Conservation (phyloP, 2,797 vertebrate species). For the Crax fasciolata region DNA sequence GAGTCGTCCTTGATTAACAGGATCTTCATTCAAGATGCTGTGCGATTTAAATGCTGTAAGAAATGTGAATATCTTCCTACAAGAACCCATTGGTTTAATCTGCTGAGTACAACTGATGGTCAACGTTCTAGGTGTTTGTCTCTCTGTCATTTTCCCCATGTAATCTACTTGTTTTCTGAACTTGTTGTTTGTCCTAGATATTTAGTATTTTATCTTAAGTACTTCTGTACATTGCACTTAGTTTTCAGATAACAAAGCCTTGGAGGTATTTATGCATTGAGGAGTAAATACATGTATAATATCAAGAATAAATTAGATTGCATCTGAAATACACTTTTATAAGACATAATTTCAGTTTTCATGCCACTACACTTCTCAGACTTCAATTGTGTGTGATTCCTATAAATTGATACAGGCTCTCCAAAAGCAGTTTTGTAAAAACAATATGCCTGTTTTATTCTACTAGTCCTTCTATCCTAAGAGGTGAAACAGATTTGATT, state of each 20-base stretch:
- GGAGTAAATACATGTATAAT: neutral
- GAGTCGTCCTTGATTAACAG: neutral
- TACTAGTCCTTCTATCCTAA: neutral
- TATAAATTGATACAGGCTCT: neutral
- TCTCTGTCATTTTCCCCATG: rapidly evolving
- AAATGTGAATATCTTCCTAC: neutral
- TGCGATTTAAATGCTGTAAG: neutral
- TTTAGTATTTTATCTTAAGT: neutral
- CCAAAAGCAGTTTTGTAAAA: constrained; percentile 16
- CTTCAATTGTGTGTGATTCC: constrained; percentile 9
- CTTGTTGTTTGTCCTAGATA: neutral
- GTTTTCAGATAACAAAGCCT: neutral
- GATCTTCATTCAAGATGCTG: rapidly evolving
- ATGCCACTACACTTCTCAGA: neutral
- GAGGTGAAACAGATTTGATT: constrained; percentile 11
- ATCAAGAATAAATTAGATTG: neutral
- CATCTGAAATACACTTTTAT: neutral
- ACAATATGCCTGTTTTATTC: neutral
- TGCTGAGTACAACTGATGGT: neutral
- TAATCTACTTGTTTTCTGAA: neutral
- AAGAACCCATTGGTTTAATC: rapidly evolving
- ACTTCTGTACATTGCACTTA: neutral
- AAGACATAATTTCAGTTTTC: neutral
- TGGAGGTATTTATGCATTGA: neutral
- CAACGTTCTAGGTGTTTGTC: neutral